phyloP scores from a whole-genome alignment of 2,888 invertebrate genomes.

The Rapana venosa region DNA sequence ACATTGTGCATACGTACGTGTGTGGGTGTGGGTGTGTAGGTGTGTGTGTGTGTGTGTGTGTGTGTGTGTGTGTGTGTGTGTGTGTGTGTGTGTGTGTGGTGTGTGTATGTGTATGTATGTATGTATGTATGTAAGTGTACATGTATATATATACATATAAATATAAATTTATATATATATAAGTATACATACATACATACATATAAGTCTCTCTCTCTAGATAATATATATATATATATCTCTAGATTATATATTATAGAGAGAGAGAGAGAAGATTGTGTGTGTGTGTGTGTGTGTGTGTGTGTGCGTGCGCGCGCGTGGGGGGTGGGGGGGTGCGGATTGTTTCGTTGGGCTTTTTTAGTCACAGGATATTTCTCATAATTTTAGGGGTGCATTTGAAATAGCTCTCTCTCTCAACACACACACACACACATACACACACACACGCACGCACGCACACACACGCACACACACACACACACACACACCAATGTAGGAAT shows the following conservation, averaged over 20 bases:
- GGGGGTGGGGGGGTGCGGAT: no score
- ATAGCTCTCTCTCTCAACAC: no score
- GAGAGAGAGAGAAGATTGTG: neutral
- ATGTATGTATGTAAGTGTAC: neutral
- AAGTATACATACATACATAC: neutral
- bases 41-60: conserved; percentile 6
- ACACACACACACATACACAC: no score
- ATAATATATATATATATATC: neutral
- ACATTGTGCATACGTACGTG: neutral
- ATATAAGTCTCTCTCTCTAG: neutral
- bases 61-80: conserved; percentile 1
- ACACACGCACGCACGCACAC: no score
- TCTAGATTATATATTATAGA: no score
- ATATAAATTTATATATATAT: neutral
- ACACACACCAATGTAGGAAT: no score
- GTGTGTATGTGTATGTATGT: neutral
- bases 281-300: neutral
- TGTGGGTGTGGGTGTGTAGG: neutral
- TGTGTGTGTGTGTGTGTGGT: neutral
- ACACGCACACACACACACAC: no score
- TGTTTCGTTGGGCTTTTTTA: no score
- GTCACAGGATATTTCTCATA: no score
- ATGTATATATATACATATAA: neutral
- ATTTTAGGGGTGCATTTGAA: no score
- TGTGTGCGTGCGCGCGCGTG: neutral